A percentile compares a stretch with the other conserved stretches of the same genome.
Conservation (phyloP, 2,113 vertebrate species). For the Patagioenas fasciata region DNA sequence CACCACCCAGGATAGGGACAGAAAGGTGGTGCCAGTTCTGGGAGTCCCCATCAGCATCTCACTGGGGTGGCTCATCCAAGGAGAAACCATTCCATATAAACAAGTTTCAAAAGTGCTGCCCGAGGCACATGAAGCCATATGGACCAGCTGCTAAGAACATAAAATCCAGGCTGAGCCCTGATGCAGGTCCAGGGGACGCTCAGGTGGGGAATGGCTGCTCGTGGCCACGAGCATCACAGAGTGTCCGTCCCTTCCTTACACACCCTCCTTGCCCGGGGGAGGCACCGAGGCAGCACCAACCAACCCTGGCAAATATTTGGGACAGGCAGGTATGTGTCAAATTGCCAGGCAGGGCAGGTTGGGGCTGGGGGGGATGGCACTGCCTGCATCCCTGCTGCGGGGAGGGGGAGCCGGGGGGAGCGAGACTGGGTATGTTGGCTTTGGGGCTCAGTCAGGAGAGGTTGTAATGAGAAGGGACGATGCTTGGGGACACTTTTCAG, state of each 20-base stretch:
- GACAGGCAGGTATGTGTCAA: background rate
- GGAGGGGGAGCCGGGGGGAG: rapidly evolving
- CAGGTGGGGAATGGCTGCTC: background rate
- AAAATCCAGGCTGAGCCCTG: background rate
- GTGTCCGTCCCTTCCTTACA: background rate
- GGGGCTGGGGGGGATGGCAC: rapidly evolving
- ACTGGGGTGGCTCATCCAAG: rapidly evolving
- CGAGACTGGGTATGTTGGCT: rapidly evolving
- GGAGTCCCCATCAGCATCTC: background rate
- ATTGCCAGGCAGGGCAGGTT: background rate
- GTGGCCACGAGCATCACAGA: background rate
- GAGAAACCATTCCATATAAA: background rate
- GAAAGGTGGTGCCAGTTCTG: background rate
- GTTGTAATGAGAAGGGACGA: no score
- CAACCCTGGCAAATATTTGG: background rate
- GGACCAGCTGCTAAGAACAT: rapidly evolving
- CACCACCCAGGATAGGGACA: background rate
- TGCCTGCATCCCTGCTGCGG: background rate
- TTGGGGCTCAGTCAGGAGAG: rapidly evolving
- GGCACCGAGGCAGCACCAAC: background rate
- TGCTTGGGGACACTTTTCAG: background rate
- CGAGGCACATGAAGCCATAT: rapidly evolving
- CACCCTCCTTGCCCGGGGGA: background rate
- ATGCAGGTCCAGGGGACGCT: rapidly evolving
- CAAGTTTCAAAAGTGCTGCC: rapidly evolving